Evolutionary conservation across 1,140 invertebrate genomes (phyloP).

Genomic region (Lepidurus couesii): DNA sequence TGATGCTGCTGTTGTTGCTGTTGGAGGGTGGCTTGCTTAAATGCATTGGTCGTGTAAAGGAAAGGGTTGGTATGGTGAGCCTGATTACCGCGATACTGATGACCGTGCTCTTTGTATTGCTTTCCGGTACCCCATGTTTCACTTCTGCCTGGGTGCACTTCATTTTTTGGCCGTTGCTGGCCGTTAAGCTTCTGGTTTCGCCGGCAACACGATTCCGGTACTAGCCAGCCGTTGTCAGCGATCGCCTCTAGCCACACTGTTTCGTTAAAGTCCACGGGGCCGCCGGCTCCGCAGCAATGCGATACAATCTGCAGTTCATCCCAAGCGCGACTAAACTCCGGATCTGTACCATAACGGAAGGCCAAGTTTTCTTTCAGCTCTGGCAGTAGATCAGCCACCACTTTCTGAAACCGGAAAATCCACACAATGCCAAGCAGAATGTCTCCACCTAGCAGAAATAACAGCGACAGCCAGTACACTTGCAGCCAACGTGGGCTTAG

Average conservation of each 20-base stretch:
- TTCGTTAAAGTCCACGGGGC: conserved; percentile 56
- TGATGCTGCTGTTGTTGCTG: conserved; percentile 11
- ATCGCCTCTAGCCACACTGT: conserved; percentile 32
- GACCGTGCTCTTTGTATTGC: conserved; percentile 18
- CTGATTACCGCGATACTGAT: neutral
- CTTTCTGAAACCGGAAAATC: conserved; percentile 72
- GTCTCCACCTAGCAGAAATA: conserved; percentile 74
- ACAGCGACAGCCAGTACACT: conserved; percentile 73
- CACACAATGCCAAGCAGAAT: conserved; percentile 76
- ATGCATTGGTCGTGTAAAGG: neutral
- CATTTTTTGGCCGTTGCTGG: conserved; percentile 19
- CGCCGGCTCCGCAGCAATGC: conserved; percentile 70
- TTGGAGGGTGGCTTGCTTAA: neutral
- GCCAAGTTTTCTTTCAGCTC: conserved; percentile 54
- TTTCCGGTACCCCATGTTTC: conserved; percentile 33
- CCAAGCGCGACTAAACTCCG: conserved; percentile 69
- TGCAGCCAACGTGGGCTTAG: conserved; percentile 73
- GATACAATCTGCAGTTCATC: conserved; percentile 68
- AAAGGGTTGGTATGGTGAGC: neutral
- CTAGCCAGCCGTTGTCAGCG: conserved; percentile 18
- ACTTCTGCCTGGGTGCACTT: conserved; percentile 31
- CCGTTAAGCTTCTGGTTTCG: conserved; percentile 2
- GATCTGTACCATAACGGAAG: conserved; percentile 62
- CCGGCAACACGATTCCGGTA: conserved; percentile 34
- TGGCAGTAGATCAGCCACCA: conserved; percentile 63